A percentile compares a stretch with the other conserved stretches of the same genome.
Conservation (phyloP, 2,888 invertebrate genomes). For the Cacoxenus indagator region DNA sequence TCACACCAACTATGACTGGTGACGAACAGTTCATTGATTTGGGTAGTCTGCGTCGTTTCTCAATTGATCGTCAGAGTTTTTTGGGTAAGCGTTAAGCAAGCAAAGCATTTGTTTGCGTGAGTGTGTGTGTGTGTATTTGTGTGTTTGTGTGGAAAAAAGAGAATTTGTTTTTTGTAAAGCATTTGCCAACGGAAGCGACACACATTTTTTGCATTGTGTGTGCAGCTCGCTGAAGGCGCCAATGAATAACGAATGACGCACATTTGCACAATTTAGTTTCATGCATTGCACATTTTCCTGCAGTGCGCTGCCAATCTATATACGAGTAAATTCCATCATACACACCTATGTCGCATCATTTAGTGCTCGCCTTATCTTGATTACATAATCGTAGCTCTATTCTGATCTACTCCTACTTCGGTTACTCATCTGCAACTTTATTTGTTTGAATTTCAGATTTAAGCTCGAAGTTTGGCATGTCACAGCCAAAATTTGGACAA, state of each 20-base stretch:
- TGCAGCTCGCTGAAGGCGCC: background rate
- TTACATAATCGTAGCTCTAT: background rate
- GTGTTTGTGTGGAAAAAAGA: conserved; percentile 9
- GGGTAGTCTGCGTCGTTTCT: conserved; percentile 69
- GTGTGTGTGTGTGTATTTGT: conserved; percentile 12
- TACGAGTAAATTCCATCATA: background rate
- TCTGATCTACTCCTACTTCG: background rate
- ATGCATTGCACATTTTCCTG: background rate
- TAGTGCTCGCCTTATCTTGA: too few relatives aligned
- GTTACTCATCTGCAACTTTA: background rate
- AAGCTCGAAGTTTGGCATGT: conserved; percentile 84
- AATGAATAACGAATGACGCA: background rate
- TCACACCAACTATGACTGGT: conserved; percentile 65
- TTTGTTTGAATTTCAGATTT: conserved; percentile 73
- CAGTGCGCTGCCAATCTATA: too few relatives aligned
- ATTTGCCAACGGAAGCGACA: background rate
- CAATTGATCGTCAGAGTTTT: conserved; percentile 70
- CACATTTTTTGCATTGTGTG: too few relatives aligned
- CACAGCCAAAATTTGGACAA: conserved; percentile 73
- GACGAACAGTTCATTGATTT: conserved; percentile 69
- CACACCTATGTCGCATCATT: background rate
- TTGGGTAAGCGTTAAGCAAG: conserved; percentile 62
- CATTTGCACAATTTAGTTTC: background rate
- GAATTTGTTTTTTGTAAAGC: background rate
- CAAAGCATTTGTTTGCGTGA: background rate